Evolutionary conservation across 2,113 vertebrate species (phyloP), one percentile per base, ranked within the genome.

Genomic region (Siniperca chuatsi): DNA sequence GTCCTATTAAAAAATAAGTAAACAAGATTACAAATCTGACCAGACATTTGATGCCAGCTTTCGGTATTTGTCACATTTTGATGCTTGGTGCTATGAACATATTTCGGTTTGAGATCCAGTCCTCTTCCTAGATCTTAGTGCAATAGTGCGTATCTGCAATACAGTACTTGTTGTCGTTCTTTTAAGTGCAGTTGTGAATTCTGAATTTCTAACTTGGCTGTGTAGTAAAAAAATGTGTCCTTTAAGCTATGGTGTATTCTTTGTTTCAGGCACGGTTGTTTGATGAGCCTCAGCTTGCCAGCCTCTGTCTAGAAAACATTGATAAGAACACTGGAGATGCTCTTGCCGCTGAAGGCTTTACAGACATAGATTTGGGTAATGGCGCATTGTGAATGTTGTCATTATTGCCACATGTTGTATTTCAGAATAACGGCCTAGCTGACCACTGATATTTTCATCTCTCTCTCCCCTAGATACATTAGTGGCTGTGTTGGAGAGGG

Each of bases 301-400:
- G 98, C 92, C 96, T 99, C 67, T 99, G 98, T 86, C 94, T 99
- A 42, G 98, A 99, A 93, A 99, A 98, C 92, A 99, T 99, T 1
- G 98, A 99, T 89, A 99, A 99, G 92, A 98, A 99, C 94, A 99
- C 98, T 0, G 97, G 97, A 0, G 98, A 99, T 0, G 98, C 98
- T 85, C 96, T 99, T 75, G 96, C 97, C 0, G 98, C 98, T 0
- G 98, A 99, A 88, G 98, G 98, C 64, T 99, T 99, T 80, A 99
- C 98, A 0, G 98, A 99, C 91, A 98, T 99, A 4, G 98, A 99
- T 93, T 91, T 98, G 65, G 98, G 98, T 99, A 92, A 72, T 35
- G 35, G 69, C 1, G 37, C 6, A 2, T 9, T 46, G 6, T 82
- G 46, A 57, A 44, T 54, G 15, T 18, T 15, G 3, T 42, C 55